Evolutionary conservation across 2,888 invertebrate genomes (phyloP), one percentile per base, ranked within the genome.

Genomic region (Syrista parreyssii): DNA sequence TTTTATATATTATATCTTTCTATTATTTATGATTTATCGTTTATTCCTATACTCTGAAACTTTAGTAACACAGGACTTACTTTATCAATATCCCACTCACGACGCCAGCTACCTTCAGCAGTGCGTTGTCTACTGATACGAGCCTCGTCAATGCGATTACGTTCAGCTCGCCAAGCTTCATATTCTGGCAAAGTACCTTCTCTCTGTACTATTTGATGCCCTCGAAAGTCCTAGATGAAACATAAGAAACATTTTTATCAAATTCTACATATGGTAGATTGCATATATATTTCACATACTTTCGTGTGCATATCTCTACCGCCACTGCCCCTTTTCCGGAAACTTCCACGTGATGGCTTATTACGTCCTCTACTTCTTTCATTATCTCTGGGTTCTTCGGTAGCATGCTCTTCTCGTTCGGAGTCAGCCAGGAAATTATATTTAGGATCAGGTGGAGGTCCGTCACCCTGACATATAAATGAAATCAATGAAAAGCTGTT

Each of bases 81-180:
- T 84, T 92, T 92, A 78, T 92, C 89, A 75, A 89, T 91, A 82
- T 92, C 92, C 92, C 92, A 92, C 80, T 92, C 92, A 75, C 92
- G 86, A 55, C 91, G 87, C 92, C 92, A 92, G 82, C 91, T 92
- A n/a, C 92, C 92, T 78, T 92, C 92, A 1, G 91, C 91, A 32
- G 91, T 91, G 84, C 90, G 91, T 77, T 92, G 92, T 73, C 92
- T 88, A 80, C 88, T 91, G 36, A 92, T 92, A 23, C 92, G 88
- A 77, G 91, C 92, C 77, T 91, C 91, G 76, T 92, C 92, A 31
- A 92, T 92, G 30, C 90, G 89, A 85, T 91, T 91, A 34, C 92
- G 87, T 80, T 92, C 92, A 34, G 91, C 91, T 79, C 92, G 87
- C 92, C 92, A 92, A 68, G 92, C 92, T 76, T 92, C 91, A 79